A percentile compares a stretch with the other conserved stretches of the same genome.
Evolutionary conservation across 2,888 invertebrate genomes (phyloP).

Genomic region (Pinctada fucata): DNA sequence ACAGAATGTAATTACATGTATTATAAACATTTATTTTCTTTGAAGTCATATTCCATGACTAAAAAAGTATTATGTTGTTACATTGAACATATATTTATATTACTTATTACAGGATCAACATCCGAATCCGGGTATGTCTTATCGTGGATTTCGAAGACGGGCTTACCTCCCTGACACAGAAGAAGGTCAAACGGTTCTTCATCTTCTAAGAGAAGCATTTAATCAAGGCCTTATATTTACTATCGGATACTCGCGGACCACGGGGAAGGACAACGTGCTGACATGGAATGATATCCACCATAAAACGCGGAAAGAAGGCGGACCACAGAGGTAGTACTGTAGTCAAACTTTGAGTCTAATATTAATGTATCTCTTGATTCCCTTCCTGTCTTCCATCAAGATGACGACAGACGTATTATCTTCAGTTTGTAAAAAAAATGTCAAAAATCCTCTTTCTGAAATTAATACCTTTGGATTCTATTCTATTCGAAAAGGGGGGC

Average conservation of each 20-base stretch:
- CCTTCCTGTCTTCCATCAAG: too few relatives aligned
- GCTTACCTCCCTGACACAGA: conserved; percentile 67
- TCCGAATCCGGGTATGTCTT: conserved; percentile 61
- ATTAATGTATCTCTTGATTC: not conserved
- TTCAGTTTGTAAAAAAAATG: not conserved
- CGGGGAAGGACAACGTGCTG: conserved; percentile 62
- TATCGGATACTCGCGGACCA: conserved; percentile 66
- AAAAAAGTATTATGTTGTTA: too few relatives aligned
- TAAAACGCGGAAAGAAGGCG: conserved; percentile 67
- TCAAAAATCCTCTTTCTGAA: not conserved
- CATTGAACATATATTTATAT: too few relatives aligned
- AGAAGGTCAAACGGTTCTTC: conserved; percentile 61
- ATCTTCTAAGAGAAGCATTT: conserved; percentile 64
- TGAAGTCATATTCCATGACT: too few relatives aligned
- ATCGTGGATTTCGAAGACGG: conserved; percentile 55
- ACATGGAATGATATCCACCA: conserved; percentile 74
- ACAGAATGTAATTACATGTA: not conserved
- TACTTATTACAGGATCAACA: conserved; percentile 51
- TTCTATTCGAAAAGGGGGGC: too few relatives aligned
- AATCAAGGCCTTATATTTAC: conserved; percentile 66
- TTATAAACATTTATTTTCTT: not conserved
- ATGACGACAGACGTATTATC: not conserved
- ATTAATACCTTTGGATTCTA: too few relatives aligned
- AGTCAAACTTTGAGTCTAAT: not conserved
- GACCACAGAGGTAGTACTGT: conserved; percentile 53